phyloP scores from a whole-genome alignment of 1,140 invertebrate genomes.

The Leptinotarsa lineolata region DNA sequence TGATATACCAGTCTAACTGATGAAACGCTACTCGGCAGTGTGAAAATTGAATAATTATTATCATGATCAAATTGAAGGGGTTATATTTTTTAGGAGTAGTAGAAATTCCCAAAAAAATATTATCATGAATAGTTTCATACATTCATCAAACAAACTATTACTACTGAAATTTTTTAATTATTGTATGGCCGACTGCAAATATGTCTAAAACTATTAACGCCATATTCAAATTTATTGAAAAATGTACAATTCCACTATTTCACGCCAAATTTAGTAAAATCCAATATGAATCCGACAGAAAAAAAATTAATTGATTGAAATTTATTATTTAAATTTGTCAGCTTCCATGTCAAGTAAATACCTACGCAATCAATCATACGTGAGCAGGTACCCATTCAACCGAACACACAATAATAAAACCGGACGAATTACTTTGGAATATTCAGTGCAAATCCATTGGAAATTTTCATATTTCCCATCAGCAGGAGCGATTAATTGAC shows the following conservation, averaged over 20 bases:
- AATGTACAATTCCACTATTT: neutral
- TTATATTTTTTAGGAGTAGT: too few relatives aligned
- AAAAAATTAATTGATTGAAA: constrained; percentile 9
- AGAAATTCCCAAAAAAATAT: too few relatives aligned
- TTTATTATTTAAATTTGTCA: constrained; percentile 24
- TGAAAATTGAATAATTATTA: too few relatives aligned
- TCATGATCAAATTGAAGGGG: too few relatives aligned
- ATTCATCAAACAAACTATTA: too few relatives aligned
- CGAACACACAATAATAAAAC: constrained; percentile 13
- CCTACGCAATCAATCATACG: constrained; percentile 13
- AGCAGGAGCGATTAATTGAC: neutral
- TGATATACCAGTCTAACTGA: too few relatives aligned
- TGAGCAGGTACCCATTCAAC: constrained; percentile 12
- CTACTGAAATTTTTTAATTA: too few relatives aligned
- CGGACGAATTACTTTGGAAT: neutral
- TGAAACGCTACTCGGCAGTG: too few relatives aligned
- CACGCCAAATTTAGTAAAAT: neutral
- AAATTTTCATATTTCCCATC: constrained; percentile 8
- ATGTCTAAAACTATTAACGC: neutral
- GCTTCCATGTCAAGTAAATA: constrained; percentile 19
- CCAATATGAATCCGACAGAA: neutral
- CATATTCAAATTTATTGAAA: neutral
- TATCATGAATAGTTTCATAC: too few relatives aligned
- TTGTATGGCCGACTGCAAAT: too few relatives aligned
- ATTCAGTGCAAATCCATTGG: neutral